Base-by-base conservation (phyloP, 2,888 invertebrate genomes). In the Erynnis tages region DNA sequence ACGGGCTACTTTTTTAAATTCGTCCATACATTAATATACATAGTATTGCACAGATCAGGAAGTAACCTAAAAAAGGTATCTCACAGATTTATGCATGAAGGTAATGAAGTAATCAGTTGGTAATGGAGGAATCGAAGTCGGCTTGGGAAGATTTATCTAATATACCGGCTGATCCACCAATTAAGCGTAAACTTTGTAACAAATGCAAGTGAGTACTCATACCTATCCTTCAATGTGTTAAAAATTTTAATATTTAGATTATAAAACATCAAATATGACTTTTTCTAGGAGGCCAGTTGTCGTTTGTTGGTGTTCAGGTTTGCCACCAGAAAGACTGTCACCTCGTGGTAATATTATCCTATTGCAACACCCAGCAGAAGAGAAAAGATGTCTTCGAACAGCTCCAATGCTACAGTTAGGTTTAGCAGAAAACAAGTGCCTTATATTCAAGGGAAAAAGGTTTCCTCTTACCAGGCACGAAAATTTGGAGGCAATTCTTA, bases 301-400 rank as follows among this genome's bases (percentile, higher is more conserved):
- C 34, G 97, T 97, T n/a, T 98, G 98, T 75, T 98, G 97, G 96
- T 98, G 97, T 79, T 90, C 92, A 27, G 95, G 94, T 34, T 83
- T 98, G 56, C 97, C 97, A 4, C 83, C 91, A 46, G 91, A 92
- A 47, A 93, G 92, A 35, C 71, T 97, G 19, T 77, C 80, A 49
- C 94, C 96, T 8, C 85, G 88, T 47, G 95, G 95, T 54, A 92
- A 91, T 65, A 90, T 98, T 38, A 92, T 97, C 60, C 91, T 98
- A 54, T 88, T 98, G 4, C 98, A 98, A 79, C 98, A 98, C 87
- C 98, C 98, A 8, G 97, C 96, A 55, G 98, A 98, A 91, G 96
- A 96, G 71, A 95, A 96, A 72, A 91, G 98, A 63, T 95, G 96
- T 66, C 89, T 98, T 35, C 92, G 96, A 45, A 98, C 98, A 21